Evolutionary conservation across 2,888 invertebrate genomes (phyloP), one percentile per base, ranked within the genome.

Genomic region (Germaria angustata): DNA sequence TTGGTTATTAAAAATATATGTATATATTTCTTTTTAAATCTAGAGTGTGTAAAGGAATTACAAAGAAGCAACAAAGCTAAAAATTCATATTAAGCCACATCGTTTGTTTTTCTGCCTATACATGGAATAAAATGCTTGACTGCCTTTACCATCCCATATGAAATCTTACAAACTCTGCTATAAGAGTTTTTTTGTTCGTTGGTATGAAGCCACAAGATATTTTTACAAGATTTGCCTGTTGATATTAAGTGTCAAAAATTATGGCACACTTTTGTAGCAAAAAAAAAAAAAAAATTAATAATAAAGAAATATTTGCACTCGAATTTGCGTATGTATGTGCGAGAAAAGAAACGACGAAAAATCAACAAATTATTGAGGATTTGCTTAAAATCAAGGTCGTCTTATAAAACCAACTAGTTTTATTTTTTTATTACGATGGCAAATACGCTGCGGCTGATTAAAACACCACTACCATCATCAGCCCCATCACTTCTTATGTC

Each of bases 381-480:
- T 79, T 66, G 65, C 49, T 76, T 79, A 76, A 79, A 82, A 82
- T 79, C 75, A 82, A 82, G 82, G 82, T 82, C 78, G 79, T 79
- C 79, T 82, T 82, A 82, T 82, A 82, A 82, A 82, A 82, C 71
- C 71, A 79, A 82, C 79, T 66, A 51, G 82, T 79, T 79, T 80
- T 55, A 9, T 36, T 55, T 80, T 69, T 51, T 63, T 73, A 63
- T 69, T 63, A 63, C 57, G 69, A 63, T 81, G 63, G 63, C 78
- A 78, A 81, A 51, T 72, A 72, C 28, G 61, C 39, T 73, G 53
- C 24, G 32, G 11, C 17, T 55, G 55, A 55, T 68, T 78, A 65
- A 71, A 51, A 15, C 28, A 57, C 55, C 9, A 49, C 36, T 5
- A 49, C 59, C 59, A 59, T 8, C 59, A 46, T 28, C 41, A 44